Base-by-base conservation (phyloP, 2,797 vertebrate genomes). In the Sebastes kiyomatsui region DNA sequence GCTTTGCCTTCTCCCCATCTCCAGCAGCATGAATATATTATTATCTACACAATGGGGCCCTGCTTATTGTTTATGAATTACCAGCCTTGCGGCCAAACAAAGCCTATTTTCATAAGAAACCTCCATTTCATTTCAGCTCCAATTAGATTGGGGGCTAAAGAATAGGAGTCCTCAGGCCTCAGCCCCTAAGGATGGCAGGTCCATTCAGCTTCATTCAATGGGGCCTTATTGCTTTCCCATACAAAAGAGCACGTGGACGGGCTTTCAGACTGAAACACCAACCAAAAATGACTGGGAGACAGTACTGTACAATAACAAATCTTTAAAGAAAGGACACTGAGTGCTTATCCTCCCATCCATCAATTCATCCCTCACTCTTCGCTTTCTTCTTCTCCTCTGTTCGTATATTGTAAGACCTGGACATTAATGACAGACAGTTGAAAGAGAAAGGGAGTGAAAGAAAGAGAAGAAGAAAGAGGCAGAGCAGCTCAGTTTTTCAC, bases 21-120 rank as follows among this genome's bases (percentile, higher is more conserved):
- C 96, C 97, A 97, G 96, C 96, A 94, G 97, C 97, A 97, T 98
- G 97, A 97, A 98, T 98, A 98, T 97, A 97, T 98, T 98, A 98
- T 98, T 97, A 98, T 97, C 97, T 95, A 96, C 97, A 98, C 97
- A 98, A 98, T 97, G 96, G 97, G 96, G 96, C 96, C 90, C 93
- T 96, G 97, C 97, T 97, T 98, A 98, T 98, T 98, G 97, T 98
- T 98, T 98, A 97, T 98, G 97, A 98, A 98, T 98, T 98, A 98
- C 97, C 97, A 97, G 97, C 97, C 97, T 97, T 97, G 96, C 97
- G 95, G 96, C 97, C 97, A 98, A 95, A 98, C 97, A 98, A 98
- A 98, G 97, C 96, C 97, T 98, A 98, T 98, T 98, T 98, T 98
- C 97, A 98, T 98, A 98, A 97, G 97, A 98, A 98, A 98, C 97